A percentile compares a stretch with the other conserved stretches of the same genome.
These are phyloP conservation scores for Aix galericulata DNA, from an alignment of 2,113 vertebrate species.

Conservation along the genomic window DNA sequence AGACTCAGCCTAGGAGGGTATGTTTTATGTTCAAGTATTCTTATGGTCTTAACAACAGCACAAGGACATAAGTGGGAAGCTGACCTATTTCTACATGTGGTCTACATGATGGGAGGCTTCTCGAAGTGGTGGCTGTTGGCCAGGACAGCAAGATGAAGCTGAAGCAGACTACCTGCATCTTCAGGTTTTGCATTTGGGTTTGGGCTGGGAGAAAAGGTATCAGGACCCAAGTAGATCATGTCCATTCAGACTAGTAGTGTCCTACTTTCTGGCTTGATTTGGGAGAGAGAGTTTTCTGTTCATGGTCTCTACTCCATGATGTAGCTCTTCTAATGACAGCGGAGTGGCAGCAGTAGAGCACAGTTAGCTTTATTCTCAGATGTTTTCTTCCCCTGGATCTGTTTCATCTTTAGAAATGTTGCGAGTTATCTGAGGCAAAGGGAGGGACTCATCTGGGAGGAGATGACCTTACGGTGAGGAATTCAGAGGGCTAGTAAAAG, in stretches of 20 bases:
- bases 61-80: neutral
- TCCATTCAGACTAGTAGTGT: neutral
- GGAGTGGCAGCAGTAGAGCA: neutral
- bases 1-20: fast-evolving
- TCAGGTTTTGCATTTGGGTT: neutral
- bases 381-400: neutral
- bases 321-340: neutral
- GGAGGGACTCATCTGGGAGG: neutral
- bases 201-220: neutral
- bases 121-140: neutral
- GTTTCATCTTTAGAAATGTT: neutral
- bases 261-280: neutral
- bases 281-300: neutral
- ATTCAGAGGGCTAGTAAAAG: neutral
- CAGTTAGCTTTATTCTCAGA: neutral
- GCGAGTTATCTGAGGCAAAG: neutral
- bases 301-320: neutral
- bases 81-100: neutral
- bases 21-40: neutral
- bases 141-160: neutral
- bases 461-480: neutral
- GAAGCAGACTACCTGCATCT: neutral
- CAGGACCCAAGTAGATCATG: neutral
- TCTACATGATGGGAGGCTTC: neutral
- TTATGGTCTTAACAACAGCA: neutral